Evolutionary conservation across 2,113 vertebrate species (phyloP), one percentile per base, ranked within the genome.

Genomic region (Regulus satrapa): DNA sequence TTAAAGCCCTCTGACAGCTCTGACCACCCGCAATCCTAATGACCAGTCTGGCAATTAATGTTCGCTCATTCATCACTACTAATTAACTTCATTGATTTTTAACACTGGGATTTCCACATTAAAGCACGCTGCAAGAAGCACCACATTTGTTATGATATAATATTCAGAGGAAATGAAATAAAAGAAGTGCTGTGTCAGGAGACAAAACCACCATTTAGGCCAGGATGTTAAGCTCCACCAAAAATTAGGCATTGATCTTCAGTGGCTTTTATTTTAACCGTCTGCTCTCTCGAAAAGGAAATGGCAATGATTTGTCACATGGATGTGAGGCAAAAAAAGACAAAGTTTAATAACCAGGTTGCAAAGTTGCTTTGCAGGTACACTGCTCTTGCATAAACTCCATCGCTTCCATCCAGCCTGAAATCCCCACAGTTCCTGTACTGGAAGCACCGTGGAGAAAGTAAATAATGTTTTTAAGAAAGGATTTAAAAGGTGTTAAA

Each of bases 41-140:
- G 72, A 75, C 83, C 74, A 77, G 88, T 82, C 97, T 91, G 81
- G 95, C 97, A 97, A 97, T 96, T 97, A 96, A 97, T 63, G 54
- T 95, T 92, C 95, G 34, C 98, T 97, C 98, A 99, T 99, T 98
- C 98, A 98, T 99, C 98, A 98, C 96, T 98, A 97, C 98, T 99
- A 99, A 99, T 99, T 99, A 98, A 98, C 98, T 95, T 80, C 98
- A 99, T 98, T 98, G 99, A 99, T 98, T 98, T 96, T 95, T 96
- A 88, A 91, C 94, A 67, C 95, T 61, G 52, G 85, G 83, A 93
- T 95, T 92, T 89, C 89, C 89, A 89, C 94, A 95, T 87, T 91
- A 92, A 93, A 90, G 73, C 63, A 41, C 5, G 41, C 84, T 61
- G 83, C 49, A 77, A 85, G 59, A 68, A 88, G 72, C 85, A 94